phyloP scores from a whole-genome alignment of 2,113 vertebrate genomes.

The Gracilinanus agilis region DNA sequence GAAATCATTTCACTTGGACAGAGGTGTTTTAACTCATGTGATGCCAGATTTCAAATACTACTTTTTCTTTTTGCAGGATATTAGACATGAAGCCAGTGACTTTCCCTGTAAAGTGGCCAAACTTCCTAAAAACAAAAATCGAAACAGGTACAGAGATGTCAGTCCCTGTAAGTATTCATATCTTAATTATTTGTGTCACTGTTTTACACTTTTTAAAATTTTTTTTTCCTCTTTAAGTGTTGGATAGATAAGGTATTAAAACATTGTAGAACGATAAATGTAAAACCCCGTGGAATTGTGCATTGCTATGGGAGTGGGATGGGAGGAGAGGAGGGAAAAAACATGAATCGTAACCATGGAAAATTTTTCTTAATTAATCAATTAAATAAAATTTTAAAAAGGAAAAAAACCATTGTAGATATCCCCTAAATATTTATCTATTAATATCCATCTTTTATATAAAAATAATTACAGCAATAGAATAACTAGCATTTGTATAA shows the following conservation, averaged over 20 bases:
- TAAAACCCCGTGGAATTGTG: no score
- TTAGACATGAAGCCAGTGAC: slow-evolving; percentile 96
- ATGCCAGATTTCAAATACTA: slow-evolving; percentile 52
- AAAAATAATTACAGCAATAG: not conserved
- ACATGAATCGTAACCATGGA: no score
- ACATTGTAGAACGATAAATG: not conserved
- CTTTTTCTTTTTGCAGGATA: slow-evolving; percentile 87
- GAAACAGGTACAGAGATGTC: slow-evolving; percentile 99
- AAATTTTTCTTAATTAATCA: no score
- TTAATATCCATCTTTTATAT: not conserved
- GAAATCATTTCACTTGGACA: not conserved
- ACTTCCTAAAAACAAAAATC: slow-evolving; percentile 95
- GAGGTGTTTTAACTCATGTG: not conserved
- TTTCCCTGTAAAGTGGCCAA: slow-evolving; percentile 97
- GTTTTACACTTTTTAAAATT: slow-evolving; percentile 23
- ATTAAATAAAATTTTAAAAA: no score
- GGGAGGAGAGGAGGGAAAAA: no score
- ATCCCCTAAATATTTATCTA: not conserved
- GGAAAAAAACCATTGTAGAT: no score
- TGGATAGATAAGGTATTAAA: not conserved
- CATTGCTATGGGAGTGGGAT: no score
- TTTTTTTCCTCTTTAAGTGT: not conserved
- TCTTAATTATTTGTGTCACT: slow-evolving; percentile 31
- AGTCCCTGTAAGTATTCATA: slow-evolving; percentile 94
- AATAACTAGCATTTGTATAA: not conserved